A percentile compares a stretch with the other conserved stretches of the same genome.
These are phyloP conservation scores for Arvicanthis niloticus DNA, from an alignment of 2,113 vertebrate species.

Conservation along the genomic window DNA sequence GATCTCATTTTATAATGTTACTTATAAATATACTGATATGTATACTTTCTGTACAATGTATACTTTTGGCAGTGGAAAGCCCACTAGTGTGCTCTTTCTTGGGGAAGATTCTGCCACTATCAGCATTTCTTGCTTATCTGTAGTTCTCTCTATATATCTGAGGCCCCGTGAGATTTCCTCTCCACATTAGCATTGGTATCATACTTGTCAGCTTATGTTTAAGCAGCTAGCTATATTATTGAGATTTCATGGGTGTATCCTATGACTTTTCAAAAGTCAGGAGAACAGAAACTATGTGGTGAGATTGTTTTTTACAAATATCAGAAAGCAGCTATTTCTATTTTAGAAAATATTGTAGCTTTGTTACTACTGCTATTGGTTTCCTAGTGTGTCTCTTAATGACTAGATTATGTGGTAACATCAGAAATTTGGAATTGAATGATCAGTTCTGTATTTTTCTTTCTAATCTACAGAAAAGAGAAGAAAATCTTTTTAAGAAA, in stretches of 20 bases:
- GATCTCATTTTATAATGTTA: too few species aligned
- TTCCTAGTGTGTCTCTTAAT: background rate
- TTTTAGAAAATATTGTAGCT: background rate
- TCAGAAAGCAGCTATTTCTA: background rate
- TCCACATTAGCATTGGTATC: background rate
- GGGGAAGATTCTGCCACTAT: background rate
- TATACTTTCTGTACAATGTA: background rate
- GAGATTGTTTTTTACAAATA: background rate
- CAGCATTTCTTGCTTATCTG: background rate
- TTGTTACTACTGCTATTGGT: background rate
- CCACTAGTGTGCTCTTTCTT: background rate
- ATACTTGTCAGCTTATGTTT: background rate
- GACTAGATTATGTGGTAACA: background rate
- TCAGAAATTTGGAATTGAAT: background rate
- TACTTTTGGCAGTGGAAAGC: background rate
- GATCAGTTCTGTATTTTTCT: background rate
- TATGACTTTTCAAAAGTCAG: background rate
- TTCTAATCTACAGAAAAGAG: background rate
- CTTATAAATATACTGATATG: too few species aligned
- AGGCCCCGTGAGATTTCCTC: background rate
- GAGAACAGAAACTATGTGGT: background rate
- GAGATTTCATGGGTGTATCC: background rate
- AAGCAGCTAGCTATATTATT: background rate
- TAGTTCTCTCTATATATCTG: background rate
- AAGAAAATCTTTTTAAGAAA: background rate